Percentiles rank a stretch among this genome's conserved stretches.
phyloP scores from a whole-genome alignment of 2,113 vertebrate genomes.

The Coreoperca whiteheadi region DNA sequence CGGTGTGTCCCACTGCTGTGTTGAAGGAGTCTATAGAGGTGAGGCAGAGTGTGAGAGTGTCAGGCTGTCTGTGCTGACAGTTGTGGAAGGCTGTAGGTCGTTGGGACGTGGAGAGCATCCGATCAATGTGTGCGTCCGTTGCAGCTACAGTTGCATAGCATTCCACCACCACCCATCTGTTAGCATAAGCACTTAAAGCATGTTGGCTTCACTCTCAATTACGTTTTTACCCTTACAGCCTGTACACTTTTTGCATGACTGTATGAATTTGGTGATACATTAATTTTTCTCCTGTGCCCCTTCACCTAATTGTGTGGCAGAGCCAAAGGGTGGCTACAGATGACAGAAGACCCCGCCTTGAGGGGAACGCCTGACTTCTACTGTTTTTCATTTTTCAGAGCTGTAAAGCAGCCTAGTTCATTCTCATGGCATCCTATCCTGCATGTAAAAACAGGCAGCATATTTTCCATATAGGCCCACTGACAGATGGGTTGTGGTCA shows the following conservation, averaged over 20 bases:
- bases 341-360: neutral
- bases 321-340: neutral
- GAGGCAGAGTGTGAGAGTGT: conserved; percentile 72
- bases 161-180: conserved; percentile 70
- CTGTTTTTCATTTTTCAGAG: conserved; percentile 42
- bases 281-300: neutral
- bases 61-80: conserved; percentile 66
- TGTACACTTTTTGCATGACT: neutral
- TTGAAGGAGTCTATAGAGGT: conserved; percentile 73
- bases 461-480: conserved; percentile 65
- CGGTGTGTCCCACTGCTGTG: conserved; percentile 41
- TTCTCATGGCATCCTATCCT: conserved; percentile 33
- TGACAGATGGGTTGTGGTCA: conserved; percentile 64
- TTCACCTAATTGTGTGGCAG: neutral
- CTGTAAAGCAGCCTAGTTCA: conserved; percentile 5
- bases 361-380: neutral
- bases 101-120: conserved; percentile 47
- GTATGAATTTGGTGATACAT: neutral
- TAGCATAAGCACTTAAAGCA: conserved; percentile 72
- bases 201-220: conserved; percentile 1
- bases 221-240: too few species aligned
- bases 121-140: conserved; percentile 44
- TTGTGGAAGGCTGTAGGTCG: conserved; percentile 46
- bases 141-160: conserved; percentile 30
- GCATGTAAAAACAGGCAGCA: conserved; percentile 69